Conservation (phyloP, 1,140 invertebrate genomes). For the Drosophila miranda region DNA sequence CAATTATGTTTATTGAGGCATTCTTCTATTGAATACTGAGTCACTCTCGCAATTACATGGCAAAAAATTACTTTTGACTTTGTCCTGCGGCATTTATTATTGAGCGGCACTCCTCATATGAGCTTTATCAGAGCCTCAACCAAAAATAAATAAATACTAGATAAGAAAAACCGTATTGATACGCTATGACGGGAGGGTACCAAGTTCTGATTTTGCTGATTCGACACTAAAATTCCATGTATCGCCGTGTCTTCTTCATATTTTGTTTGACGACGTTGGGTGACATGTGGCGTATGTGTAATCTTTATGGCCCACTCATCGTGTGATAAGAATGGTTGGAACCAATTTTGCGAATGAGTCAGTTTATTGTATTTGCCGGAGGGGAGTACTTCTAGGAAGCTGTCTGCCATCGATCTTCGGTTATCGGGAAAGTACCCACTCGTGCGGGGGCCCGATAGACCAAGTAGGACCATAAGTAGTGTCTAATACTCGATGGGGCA, state of each 20-base stretch:
- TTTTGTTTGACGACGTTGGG: slow-evolving; percentile 27
- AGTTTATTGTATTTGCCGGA: not conserved
- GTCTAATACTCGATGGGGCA: no score
- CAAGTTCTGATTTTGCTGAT: slow-evolving; percentile 44
- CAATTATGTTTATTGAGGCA: slow-evolving; percentile 15
- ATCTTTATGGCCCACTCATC: slow-evolving; percentile 45
- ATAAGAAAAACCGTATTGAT: slow-evolving; percentile 28
- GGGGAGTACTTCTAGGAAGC: slow-evolving; percentile 32
- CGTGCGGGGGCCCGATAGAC: no score
- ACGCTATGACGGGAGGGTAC: slow-evolving; percentile 7
- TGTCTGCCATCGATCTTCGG: not conserved
- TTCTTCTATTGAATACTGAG: slow-evolving; percentile 19
- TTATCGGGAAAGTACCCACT: not conserved
- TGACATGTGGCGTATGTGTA: slow-evolving; percentile 26
- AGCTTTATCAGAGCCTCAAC: slow-evolving; percentile 17
- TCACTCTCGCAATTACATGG: slow-evolving; percentile 21
- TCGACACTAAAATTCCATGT: slow-evolving; percentile 33
- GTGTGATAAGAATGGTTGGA: slow-evolving; percentile 28
- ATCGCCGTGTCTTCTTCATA: slow-evolving; percentile 1
- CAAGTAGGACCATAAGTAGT: not conserved
- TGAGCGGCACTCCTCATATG: slow-evolving; percentile 5
- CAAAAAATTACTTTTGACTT: slow-evolving; percentile 18
- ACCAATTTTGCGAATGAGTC: slow-evolving; percentile 28
- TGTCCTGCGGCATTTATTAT: slow-evolving; percentile 20
- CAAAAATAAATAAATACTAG: not conserved